phyloP scores from a whole-genome alignment of 53 echinoderm and acorn worm genomes.

The Glandiceps talaboti region DNA sequence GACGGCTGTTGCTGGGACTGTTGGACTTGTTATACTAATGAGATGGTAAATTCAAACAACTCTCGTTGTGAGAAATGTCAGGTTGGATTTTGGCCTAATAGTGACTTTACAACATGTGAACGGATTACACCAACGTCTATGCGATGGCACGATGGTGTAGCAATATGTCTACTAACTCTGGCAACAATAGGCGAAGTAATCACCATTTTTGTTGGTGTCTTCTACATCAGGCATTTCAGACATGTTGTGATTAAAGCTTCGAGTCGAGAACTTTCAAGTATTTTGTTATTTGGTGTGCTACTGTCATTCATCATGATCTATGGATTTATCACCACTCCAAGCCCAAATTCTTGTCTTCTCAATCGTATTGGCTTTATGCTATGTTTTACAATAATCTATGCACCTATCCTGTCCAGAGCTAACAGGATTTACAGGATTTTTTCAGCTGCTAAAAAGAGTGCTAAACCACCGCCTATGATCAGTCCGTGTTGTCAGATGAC shows the following conservation, averaged over 20 bases:
- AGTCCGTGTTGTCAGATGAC: conserved; percentile 32
- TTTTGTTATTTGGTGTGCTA: conserved; percentile 27
- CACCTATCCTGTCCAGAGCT: conserved; percentile 25
- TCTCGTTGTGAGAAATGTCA: conserved; percentile 23
- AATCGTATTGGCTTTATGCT: conserved; percentile 15
- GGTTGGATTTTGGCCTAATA: conserved; percentile 17
- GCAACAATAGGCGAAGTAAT: conserved; percentile 8
- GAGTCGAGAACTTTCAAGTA: conserved; percentile 42
- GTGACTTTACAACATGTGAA: conserved; percentile 11
- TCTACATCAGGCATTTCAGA: conserved; percentile 25
- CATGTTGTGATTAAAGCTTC: conserved; percentile 52
- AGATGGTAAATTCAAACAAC: conserved; percentile 2
- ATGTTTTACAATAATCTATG: conserved; percentile 29
- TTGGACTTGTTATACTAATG: not conserved
- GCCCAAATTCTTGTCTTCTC: conserved; percentile 4
- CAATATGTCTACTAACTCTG: conserved; percentile 7
- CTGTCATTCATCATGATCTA: conserved; percentile 29
- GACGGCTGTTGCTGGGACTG: conserved; percentile 49
- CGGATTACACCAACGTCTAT: conserved; percentile 17
- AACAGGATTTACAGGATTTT: conserved; percentile 65
- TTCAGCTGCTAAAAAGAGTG: conserved; percentile 11
- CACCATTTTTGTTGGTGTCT: not conserved
- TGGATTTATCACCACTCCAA: conserved; percentile 14
- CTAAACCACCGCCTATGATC: conserved; percentile 19
- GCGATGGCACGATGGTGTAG: conserved; percentile 17